phyloP scores from a whole-genome alignment of 2,113 vertebrate genomes.

The Paraplagusia blochii region DNA sequence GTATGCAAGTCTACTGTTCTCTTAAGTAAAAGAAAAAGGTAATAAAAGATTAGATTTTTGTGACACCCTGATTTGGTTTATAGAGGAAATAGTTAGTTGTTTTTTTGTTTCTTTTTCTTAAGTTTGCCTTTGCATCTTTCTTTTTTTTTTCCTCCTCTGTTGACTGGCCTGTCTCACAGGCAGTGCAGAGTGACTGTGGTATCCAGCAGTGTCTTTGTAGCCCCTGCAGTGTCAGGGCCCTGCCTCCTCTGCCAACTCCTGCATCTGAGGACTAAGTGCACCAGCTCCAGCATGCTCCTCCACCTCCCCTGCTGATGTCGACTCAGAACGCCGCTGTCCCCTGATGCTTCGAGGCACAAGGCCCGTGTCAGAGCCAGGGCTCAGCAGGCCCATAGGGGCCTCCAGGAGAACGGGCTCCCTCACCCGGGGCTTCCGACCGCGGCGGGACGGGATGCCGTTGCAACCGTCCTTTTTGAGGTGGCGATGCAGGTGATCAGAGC shows the following conservation, averaged over 20 bases:
- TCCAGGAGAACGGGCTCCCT: slow-evolving; percentile 75
- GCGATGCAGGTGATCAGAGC: slow-evolving; percentile 97
- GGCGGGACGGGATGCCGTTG: slow-evolving; percentile 90
- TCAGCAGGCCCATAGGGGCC: slow-evolving; percentile 48
- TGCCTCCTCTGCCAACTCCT: slow-evolving; percentile 57
- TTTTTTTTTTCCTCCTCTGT: slow-evolving; percentile 55
- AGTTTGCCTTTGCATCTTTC: slow-evolving; percentile 57
- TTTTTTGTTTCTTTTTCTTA: slow-evolving; percentile 53
- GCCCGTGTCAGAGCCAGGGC: slow-evolving; percentile 40
- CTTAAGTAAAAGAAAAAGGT: slow-evolving; percentile 72
- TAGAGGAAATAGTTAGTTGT: slow-evolving; percentile 79
- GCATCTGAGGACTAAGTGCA: slow-evolving; percentile 66
- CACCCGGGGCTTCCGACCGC: slow-evolving; percentile 88
- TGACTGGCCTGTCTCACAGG: slow-evolving; percentile 62
- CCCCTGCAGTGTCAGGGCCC: slow-evolving; percentile 63
- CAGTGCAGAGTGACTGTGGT: slow-evolving; percentile 53
- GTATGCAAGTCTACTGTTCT: slow-evolving; percentile 62
- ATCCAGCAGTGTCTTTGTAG: slow-evolving; percentile 60
- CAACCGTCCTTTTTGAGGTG: slow-evolving; percentile 99
- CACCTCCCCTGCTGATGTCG: slow-evolving; percentile 39
- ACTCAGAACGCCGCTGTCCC: slow-evolving; percentile 64
- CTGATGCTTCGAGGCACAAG: slow-evolving; percentile 54
- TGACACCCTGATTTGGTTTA: slow-evolving; percentile 85
- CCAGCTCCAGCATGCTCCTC: slow-evolving; percentile 56
- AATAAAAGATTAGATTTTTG: slow-evolving; percentile 77